A percentile compares a stretch with the other conserved stretches of the same genome.
Evolutionary conservation across 1,140 invertebrate species (phyloP).

Genomic region (Pantala flavescens): DNA sequence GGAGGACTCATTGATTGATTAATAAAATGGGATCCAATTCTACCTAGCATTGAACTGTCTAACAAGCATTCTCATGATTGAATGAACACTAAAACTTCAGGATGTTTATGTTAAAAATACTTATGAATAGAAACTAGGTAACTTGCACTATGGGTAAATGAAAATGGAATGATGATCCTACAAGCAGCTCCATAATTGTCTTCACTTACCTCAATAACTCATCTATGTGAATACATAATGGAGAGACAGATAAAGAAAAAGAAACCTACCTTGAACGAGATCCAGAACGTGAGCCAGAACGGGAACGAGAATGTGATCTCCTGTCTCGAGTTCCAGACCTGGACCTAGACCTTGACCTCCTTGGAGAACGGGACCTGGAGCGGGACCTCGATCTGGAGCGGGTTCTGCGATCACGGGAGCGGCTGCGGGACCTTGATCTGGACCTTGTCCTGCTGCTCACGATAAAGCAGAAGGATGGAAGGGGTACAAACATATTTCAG

Average conservation of each 20-base stretch:
- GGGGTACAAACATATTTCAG: not conserved
- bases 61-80: no score
- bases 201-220: not conserved
- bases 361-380: conserved; percentile 11
- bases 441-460: conserved; percentile 26
- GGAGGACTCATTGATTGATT: no score
- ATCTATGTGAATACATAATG: not conserved
- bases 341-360: not conserved
- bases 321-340: not conserved
- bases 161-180: not conserved
- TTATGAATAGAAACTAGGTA: not conserved
- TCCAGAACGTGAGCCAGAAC: not conserved
- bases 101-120: not conserved
- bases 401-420: conserved; percentile 37
- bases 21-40: no score
- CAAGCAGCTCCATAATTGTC: no score
- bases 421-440: conserved; percentile 39
- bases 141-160: not conserved
- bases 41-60: no score
- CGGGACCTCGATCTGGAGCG: conserved; percentile 35
- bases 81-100: no score
- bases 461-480: not conserved
- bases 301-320: not conserved
- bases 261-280: not conserved
- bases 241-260: not conserved